Base-by-base conservation (phyloP, 2,113 vertebrate genomes). In the Centrocercus urophasianus region DNA sequence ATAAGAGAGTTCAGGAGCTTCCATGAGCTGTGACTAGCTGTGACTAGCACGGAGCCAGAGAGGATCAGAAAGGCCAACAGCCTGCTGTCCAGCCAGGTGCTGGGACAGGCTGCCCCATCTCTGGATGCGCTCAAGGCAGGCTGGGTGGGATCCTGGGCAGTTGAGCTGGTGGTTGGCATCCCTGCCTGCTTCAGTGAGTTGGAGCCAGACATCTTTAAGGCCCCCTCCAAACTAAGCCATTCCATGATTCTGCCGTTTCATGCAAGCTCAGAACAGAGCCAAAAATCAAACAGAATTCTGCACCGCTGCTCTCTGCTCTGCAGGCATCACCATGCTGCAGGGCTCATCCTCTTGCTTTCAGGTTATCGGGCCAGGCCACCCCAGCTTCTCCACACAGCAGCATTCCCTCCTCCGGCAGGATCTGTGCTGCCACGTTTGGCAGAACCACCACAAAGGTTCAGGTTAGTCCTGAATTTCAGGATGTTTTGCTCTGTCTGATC, bases 381-480 rank as follows among this genome's bases (percentile, higher is more conserved):
- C 47, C 69, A 71, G 76, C 60, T 86, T 43, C 57, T 61, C 65
- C 34, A 13, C 15, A 3, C 1, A 12, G 72, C 76, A 3, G 14
- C 3, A 50, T 50, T 83, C 76, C 70, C 84, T 60, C 70, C 75
- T 80, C 92, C 83, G 81, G 72, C 73, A 72, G 83, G 79, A 83
- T 78, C 61, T 10, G 52, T 42, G 56, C 69, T 81, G 79, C 92
- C 54, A 82, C 48, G 50, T 54, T 89, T 40, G 0, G 0, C 67
- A 93, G 73, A 94, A 93, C 79, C 85, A 34, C 84, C 64, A 71
- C 56, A 64, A 60, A 81, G 34, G 65, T 93, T 94, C 92, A 86
- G 83, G 92, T 94, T 94, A 93, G 73, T 95, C 92, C 92, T 92
- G 93, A 95, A 86, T 88, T 94, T 93, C 96, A 94, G 80, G 88